phyloP scores from a whole-genome alignment of 2,797 vertebrate species.

The Sarcophilus harrisii region DNA sequence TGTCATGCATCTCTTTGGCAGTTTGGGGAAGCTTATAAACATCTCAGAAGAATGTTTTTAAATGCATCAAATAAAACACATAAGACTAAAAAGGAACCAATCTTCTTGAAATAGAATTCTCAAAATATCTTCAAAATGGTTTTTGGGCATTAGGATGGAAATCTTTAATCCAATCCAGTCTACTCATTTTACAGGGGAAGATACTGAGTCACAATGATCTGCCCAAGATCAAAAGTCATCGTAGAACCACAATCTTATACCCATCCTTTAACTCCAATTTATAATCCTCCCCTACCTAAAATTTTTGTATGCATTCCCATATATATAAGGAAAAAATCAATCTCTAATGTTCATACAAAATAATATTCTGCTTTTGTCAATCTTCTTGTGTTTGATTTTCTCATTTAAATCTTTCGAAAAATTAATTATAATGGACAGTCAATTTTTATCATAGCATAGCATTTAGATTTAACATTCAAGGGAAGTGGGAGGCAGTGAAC shows the following conservation, averaged over 20 bases:
- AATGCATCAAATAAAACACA: not conserved
- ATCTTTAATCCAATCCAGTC: not conserved
- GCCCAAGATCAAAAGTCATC: not conserved
- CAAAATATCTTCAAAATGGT: not conserved
- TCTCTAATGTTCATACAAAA: not conserved
- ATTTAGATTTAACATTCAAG: not conserved
- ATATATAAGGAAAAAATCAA: not conserved
- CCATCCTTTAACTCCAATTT: not conserved
- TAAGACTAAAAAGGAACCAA: not conserved
- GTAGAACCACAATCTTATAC: not conserved
- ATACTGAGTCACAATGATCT: not conserved
- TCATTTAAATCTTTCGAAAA: not conserved
- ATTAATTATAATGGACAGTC: not conserved
- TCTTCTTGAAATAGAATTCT: not conserved
- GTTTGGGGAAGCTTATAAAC: not conserved
- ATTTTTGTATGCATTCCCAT: not conserved
- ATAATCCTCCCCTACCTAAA: not conserved
- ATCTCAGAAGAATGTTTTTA: not conserved
- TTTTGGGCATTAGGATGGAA: not conserved
- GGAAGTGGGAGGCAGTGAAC: not conserved
- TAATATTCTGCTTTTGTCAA: not conserved
- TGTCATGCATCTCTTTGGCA: not conserved
- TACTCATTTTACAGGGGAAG: not conserved
- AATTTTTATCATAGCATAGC: not conserved
- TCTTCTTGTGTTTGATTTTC: not conserved